phyloP scores from a whole-genome alignment of 1,140 invertebrate genomes.

The Drosophila nannoptera region DNA sequence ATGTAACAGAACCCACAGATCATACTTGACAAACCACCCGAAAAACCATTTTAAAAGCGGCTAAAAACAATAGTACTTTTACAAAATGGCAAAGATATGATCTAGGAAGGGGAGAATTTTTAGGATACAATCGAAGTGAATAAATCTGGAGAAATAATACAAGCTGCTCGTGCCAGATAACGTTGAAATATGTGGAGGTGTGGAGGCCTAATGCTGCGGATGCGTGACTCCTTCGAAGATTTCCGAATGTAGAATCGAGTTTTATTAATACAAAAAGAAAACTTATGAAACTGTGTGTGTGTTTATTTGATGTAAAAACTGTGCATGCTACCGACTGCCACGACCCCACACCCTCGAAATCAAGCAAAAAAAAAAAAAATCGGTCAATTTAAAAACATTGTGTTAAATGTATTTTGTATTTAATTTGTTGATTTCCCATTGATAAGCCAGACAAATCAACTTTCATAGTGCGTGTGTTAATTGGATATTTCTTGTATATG shows the following conservation, averaged over 20 bases:
- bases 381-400: conserved; percentile 20
- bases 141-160: background rate
- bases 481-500: conserved; percentile 51
- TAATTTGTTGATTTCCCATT: conserved; percentile 20
- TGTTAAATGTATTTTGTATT: conserved; percentile 31
- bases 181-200: too few relatives aligned
- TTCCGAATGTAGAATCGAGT: background rate
- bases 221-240: too few relatives aligned
- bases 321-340: conserved; percentile 34
- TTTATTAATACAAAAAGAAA: background rate
- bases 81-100: background rate
- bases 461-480: conserved; percentile 42
- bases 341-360: conserved; percentile 9
- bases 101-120: background rate
- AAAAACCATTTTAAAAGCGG: conserved; percentile 1
- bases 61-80: conserved; percentile 11
- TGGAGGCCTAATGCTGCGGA: too few relatives aligned
- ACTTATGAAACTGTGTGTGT: conserved; percentile 2
- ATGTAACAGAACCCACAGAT: conserved; percentile 21
- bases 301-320: conserved; percentile 22
- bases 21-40: conserved; percentile 23
- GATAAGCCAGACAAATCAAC: conserved; percentile 2
- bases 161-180: background rate
- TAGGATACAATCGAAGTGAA: background rate
- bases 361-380: conserved; percentile 5